These are phyloP conservation scores for Bembecia ichneumoniformis DNA, from an alignment of 2,888 invertebrate species.

Conservation along the genomic window DNA sequence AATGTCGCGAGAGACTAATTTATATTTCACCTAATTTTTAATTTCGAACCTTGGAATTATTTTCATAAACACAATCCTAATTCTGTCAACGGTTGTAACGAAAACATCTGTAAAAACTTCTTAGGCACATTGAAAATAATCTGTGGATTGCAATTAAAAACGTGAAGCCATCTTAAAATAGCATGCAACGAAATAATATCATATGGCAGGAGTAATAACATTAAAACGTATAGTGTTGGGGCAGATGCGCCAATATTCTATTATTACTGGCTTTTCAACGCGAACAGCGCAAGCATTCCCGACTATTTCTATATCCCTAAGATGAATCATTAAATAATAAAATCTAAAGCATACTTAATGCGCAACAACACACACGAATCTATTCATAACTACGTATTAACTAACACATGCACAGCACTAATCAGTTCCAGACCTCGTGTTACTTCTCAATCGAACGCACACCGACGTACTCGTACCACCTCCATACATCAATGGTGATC, in stretches of 20 bases:
- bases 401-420: conserved; percentile 57
- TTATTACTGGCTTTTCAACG: conserved; percentile 69
- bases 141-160: conserved; percentile 63
- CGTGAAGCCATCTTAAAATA: conserved; percentile 62
- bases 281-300: conserved; percentile 63
- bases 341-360: conserved; percentile 71
- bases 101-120: conserved; percentile 61
- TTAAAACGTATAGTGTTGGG: conserved; percentile 62
- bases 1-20: not conserved
- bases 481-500: conserved; percentile 59
- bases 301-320: conserved; percentile 71
- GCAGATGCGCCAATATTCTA: conserved; percentile 71
- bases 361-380: conserved; percentile 56
- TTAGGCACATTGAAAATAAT: conserved; percentile 59
- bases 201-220: conserved; percentile 59
- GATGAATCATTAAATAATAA: conserved; percentile 74
- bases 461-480: conserved; percentile 27
- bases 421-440: conserved; percentile 60
- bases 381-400: conserved; percentile 55
- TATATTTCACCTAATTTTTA: conserved; percentile 14
- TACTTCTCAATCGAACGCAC: conserved; percentile 54
- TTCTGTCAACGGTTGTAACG: conserved; percentile 62
- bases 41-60: conserved; percentile 38
- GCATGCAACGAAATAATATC: conserved; percentile 50
- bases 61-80: conserved; percentile 59